Evolutionary conservation across 2,113 vertebrate species (phyloP).

Genomic region (Rhinichthys klamathensis): DNA sequence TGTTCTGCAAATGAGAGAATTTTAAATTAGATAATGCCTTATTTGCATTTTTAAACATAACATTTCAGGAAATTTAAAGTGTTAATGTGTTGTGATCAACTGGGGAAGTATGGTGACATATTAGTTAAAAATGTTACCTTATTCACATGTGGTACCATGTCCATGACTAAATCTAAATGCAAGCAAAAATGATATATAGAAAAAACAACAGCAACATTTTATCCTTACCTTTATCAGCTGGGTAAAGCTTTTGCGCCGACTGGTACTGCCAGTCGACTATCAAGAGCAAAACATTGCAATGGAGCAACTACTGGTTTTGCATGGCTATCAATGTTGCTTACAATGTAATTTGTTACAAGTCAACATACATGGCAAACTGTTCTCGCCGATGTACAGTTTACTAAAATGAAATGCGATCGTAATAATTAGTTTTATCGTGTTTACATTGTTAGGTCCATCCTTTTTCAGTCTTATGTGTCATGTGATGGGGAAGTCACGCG

Average conservation of each 20-base stretch:
- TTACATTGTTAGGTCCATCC: constrained; percentile 11
- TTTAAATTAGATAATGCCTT: not conserved
- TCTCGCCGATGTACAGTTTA: not conserved
- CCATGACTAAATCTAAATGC: not conserved
- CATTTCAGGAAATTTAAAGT: not conserved
- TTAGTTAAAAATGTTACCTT: not conserved
- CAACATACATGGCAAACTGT: not conserved
- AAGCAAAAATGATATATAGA: not conserved
- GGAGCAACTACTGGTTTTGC: not conserved
- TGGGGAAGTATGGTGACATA: not conserved
- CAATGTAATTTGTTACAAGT: not conserved
- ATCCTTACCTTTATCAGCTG: constrained; percentile 19
- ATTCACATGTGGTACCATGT: not conserved
- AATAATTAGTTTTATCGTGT: constrained; percentile 23
- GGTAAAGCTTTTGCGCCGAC: not conserved
- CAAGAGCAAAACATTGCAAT: not conserved
- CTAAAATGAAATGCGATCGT: not conserved
- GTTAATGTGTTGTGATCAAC: not conserved
- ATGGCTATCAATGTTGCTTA: not conserved
- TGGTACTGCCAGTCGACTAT: not conserved
- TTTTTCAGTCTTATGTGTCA: constrained; percentile 39
- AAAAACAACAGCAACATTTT: not conserved
- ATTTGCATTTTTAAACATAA: not conserved
- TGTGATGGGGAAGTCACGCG: constrained; percentile 58
- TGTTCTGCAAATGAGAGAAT: not conserved